Evolutionary conservation across 30 jellyfish, hydroid and myxozoan species (phyloP), one percentile per base, ranked within the genome.

Genomic region (Aurelia aurita complex sp. Pacific): DNA sequence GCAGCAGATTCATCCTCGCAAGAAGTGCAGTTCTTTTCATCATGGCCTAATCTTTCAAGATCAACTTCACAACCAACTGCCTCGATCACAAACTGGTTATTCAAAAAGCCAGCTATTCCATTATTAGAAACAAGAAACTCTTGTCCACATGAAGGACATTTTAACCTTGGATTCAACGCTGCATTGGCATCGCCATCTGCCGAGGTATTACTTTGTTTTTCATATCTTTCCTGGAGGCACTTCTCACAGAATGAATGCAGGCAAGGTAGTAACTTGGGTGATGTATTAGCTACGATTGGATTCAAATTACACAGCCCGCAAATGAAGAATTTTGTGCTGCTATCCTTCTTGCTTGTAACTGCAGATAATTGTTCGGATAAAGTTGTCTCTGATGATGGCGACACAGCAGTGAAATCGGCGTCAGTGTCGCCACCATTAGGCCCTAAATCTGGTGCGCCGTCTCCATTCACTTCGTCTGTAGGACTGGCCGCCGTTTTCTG

Each of bases 91-190:
- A 94, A 94, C 97, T 94, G 97, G 86, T 94, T 94, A 84, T 88
- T 89, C 71, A 88, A 65, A 72, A 94, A 94, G 7, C 96, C 97
- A 17, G 97, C 71, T 0, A 96, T 69, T 23, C 92, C 99, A 64
- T 86, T 94, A 34, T 73, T 90, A 13, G 99, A 79, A 73, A 88
- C 97, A n/a, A 88, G 89, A 81, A 94, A 94, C 81, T 94, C 99
- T 66, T 94, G 99, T 69, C 99, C 97, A 89, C 99, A 94, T 4
- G 97, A 87, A 29, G 99, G 99, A 81, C 99, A 94, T 80, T 88
- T 88, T 9, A 94, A 62, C 52, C 99, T 72, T 54, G 97, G 97
- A 59, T 73, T 71, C 11, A 46, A 42, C 10, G 76, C 38, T 14
- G 91, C 82, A 17, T 50, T 50, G 9, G 62, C 80, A 4, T 62